These are phyloP conservation scores for Corella eumyota DNA, from an alignment of 23 tunicate species.

Conservation along the genomic window DNA sequence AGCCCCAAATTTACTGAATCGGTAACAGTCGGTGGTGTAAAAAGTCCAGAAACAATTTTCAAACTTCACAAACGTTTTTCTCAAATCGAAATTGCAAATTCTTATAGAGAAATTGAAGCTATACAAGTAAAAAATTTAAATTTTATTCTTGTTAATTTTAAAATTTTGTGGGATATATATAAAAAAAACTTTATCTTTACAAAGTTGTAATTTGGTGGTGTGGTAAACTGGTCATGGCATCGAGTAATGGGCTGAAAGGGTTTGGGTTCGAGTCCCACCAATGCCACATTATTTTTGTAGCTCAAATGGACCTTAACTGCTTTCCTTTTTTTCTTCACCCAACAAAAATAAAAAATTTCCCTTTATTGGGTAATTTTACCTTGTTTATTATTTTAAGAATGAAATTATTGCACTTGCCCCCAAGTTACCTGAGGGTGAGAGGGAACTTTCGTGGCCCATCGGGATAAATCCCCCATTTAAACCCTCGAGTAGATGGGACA, in stretches of 20 bases:
- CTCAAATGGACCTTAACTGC: too few relatives aligned
- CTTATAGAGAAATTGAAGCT: conserved; percentile 71
- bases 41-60: conserved; percentile 51
- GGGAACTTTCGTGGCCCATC: conserved; percentile 89
- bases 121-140: conserved; percentile 47
- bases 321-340: too few relatives aligned
- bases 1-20: conserved; percentile 50
- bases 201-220: too few relatives aligned
- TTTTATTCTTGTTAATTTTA: too few relatives aligned
- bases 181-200: too few relatives aligned
- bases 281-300: too few relatives aligned
- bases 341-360: too few relatives aligned
- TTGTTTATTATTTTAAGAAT: conserved; percentile 17
- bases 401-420: conserved; percentile 73
- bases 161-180: too few relatives aligned
- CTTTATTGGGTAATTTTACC: too few relatives aligned
- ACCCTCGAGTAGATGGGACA: conserved; percentile 95
- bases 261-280: too few relatives aligned
- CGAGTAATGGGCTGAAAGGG: too few relatives aligned
- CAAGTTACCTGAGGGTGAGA: conserved; percentile 73
- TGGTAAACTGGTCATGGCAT: too few relatives aligned
- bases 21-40: conserved; percentile 58
- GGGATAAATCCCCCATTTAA: conserved; percentile 96
- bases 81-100: conserved; percentile 77
- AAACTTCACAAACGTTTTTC: conserved; percentile 77